Base-by-base conservation (phyloP, 1,140 invertebrate species). In the Drosophila ogumai region DNA sequence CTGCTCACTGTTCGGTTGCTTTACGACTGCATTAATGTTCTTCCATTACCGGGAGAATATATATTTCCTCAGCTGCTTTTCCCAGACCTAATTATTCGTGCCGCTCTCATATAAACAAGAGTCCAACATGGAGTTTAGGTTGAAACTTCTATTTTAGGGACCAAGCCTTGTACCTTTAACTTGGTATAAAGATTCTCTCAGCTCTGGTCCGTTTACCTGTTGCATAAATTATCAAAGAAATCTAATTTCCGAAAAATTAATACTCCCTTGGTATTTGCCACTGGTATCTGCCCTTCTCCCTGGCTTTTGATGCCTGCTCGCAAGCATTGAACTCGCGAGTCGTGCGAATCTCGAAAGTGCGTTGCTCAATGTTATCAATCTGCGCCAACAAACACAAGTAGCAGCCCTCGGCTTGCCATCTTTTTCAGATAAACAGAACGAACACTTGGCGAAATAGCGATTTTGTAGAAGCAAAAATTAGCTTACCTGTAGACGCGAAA, bases 221-320 rank as follows among this genome's bases (percentile, higher is more conserved):
- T 73, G 69, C 69, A 59, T 72, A 72, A 73, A 73, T 73, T 72
- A 73, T 50, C 10, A 41, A 41, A 13, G 7, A 22, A 6, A 34
- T 72, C 36, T 15, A 56, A n/a, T 47, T 38, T 50, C 15, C 10
- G n/a, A 25, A 63, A 40, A 54, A 40, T 46, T 28, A 68, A 43
- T n/a, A 32, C 47, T 36, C 31, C 31, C 12, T 28, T 56, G 4
- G 15, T 57, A 17, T 31, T 57, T 57, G 36, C 55, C 10, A 40
- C 22, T 22, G 28, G 22, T 52, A 54, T 52, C 15, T 22, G 15
- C 17, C 6, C 22, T 22, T 13, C 8, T 44, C 9, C 41, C 22
- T 25, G 6, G 43, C 19, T 13, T 8, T 38, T 40, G 13, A 34
- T 57, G 38, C 19, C 22, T 22, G 44, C 31, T 15, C 6, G 13